Base-by-base conservation (phyloP, 2,113 vertebrate genomes). In the Megaceryle maxima region DNA sequence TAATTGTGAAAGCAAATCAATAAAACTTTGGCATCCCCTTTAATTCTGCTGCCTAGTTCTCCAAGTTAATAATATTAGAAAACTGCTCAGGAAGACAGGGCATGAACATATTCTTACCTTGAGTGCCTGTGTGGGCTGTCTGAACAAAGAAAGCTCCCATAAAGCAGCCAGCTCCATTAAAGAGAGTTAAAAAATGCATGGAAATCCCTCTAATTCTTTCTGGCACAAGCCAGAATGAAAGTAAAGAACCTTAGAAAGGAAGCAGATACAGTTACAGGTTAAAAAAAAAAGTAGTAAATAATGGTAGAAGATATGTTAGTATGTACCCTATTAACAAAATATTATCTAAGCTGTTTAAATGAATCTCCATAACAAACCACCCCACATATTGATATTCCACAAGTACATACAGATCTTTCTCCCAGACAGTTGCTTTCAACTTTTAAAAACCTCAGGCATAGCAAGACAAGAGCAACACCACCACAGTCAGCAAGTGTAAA, bases 81-180 rank as follows among this genome's bases (percentile, higher is more conserved):
- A 94, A 89, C 39, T 74, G 25, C 79, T 91, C 59, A 78, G 83
- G 63, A 89, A 10, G 35, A 68, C 53, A 1, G 0, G 17, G 19
- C 41, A 37, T 51, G 62, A 90, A 62, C 62, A 77, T 31, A 19
- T 56, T 81, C 97, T 98, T 98, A 99, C 99, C 99, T 98, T 98
- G 98, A 91, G 99, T 98, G 90, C 98, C 67, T 88, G 98, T 35
- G 68, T 99, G 98, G 48, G 97, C 91, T 82, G 98, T 86, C 90
- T 99, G 98, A 92, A 99, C 97, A 91, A 99, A 96, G 63, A 99
- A 91, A 14, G 99, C 99, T 66, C 98, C 99, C 12, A 98, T 57
- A 87, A 99, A 99, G 88, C 98, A 99, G 69, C 98, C 99, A 57
- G 98, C 98, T 97, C 99, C 99, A 35, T 98, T 99, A 96, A 98